Evolutionary conservation across 2,888 invertebrate species (phyloP).

Genomic region (Adelognathus sp.): DNA sequence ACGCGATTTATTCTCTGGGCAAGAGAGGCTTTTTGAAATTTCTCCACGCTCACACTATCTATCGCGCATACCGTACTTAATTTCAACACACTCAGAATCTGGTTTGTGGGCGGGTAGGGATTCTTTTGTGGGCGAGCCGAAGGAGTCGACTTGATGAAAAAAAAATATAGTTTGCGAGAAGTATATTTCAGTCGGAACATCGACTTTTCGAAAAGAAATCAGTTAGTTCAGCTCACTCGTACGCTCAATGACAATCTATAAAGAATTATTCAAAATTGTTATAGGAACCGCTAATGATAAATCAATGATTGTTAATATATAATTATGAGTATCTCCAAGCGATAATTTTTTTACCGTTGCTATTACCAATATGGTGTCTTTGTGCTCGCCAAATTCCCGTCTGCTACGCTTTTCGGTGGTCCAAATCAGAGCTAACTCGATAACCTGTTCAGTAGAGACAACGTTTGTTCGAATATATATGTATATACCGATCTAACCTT

Average conservation of each 20-base stretch:
- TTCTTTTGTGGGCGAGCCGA: too few relatives aligned
- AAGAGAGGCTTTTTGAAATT: slow-evolving; percentile 72
- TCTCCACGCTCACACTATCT: slow-evolving; percentile 61
- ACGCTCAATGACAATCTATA: too few relatives aligned
- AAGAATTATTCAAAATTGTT: too few relatives aligned
- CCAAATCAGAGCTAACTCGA: slow-evolving; percentile 48
- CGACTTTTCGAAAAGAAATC: too few relatives aligned
- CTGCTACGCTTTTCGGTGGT: neutral
- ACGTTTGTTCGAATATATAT: slow-evolving; percentile 7
- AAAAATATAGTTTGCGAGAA: too few relatives aligned
- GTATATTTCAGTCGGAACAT: too few relatives aligned
- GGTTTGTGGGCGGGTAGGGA: neutral
- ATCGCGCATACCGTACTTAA: neutral
- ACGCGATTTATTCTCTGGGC: slow-evolving; percentile 72
- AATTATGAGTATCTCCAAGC: too few relatives aligned
- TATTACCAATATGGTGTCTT: neutral
- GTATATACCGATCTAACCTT: neutral
- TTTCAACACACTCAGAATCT: neutral
- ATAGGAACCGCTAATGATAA: too few relatives aligned
- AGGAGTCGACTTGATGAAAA: too few relatives aligned
- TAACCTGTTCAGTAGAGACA: slow-evolving; percentile 3
- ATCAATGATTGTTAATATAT: too few relatives aligned
- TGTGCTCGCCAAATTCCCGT: neutral
- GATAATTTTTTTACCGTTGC: too few relatives aligned
- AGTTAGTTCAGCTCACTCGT: too few relatives aligned